Base-by-base conservation (phyloP, 53 echinoderm and acorn worm species). In the Henricia sp. region DNA sequence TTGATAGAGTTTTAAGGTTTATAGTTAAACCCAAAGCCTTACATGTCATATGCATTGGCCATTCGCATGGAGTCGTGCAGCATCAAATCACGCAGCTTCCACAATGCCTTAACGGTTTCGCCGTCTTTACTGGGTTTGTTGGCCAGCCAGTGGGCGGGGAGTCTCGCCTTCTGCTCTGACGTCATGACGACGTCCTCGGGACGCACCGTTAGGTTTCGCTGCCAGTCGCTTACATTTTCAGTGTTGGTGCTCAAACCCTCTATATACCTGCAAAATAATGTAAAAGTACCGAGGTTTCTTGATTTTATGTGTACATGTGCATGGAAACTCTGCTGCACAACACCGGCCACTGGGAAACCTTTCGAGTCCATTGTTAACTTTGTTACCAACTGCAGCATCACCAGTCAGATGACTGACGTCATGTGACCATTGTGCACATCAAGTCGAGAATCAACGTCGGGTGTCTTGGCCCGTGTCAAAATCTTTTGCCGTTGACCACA, bases 71-170 rank as follows among this genome's bases (percentile, higher is more conserved):
- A 88, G 74, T 99, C 99, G 54, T 99, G 90, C 58, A 94, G 77
- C 91, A 99, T 92, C 43, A 94, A 77, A 23, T 95, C 94, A 13
- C 99, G 69, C 57, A 99, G 88, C 53, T 92, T 99, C 94, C 99
- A 94, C 39, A 99, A 77, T 13, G 99, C 94, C 41, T 94, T 91
- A 38, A 88, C 66, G 3, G 92, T 84, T 26, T 99, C 94, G 3
- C 92, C 87, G 32, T 93, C 92, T 40, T 71, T 84, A 11, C 84
- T 82, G 29, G 91, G 85, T 21, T 86, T 91, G 52, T 87, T 90
- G 21, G 90, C 99, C 50, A 99, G 85, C 99, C 99, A 99, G 56
- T 94, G 92, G 24, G 74, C 44, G 17, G 94, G 92, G 21, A 94
- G 77, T 0, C 82, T 72, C 25, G 90, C 83, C 48, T 83, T 85